Conservation (phyloP, 2,888 invertebrate genomes). For the Lacanobia wlatinum region DNA sequence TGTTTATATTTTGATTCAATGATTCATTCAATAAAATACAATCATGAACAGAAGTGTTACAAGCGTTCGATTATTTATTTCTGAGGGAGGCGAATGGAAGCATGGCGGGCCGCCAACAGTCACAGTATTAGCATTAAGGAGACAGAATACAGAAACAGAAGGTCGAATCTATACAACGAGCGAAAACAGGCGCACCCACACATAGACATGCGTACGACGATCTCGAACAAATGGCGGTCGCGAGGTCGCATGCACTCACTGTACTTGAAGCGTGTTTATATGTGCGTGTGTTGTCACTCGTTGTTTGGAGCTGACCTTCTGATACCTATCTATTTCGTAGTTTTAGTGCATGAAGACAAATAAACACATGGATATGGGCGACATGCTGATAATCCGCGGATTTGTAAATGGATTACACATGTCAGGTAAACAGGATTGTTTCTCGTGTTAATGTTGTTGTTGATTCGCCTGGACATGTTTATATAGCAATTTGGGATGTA, state of each 20-base stretch:
- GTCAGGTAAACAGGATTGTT: slow-evolving; percentile 40
- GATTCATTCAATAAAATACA: slow-evolving; percentile 61
- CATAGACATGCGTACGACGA: neutral
- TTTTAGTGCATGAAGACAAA: slow-evolving; percentile 45
- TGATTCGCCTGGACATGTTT: slow-evolving; percentile 34
- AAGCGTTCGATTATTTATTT: slow-evolving; percentile 57
- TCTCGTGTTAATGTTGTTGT: slow-evolving; percentile 41
- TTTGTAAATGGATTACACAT: slow-evolving; percentile 58
- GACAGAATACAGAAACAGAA: slow-evolving; percentile 14
- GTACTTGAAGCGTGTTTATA: neutral
- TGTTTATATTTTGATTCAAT: slow-evolving; percentile 61
- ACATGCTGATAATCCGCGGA: slow-evolving; percentile 52
- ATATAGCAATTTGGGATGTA: slow-evolving; percentile 19
- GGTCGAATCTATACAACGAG: neutral
- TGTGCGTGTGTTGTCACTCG: neutral
- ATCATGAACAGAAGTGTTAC: slow-evolving; percentile 47
- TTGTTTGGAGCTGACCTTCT: slow-evolving; percentile 18
- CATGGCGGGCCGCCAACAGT: slow-evolving; percentile 52
- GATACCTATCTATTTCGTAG: neutral
- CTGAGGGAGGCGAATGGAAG: slow-evolving; percentile 42
- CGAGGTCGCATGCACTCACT: neutral
- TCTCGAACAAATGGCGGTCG: neutral
- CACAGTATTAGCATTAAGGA: neutral
- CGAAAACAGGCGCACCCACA: neutral
- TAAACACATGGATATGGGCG: slow-evolving; percentile 47